These are phyloP conservation scores for Trachurus trachurus DNA, from an alignment of 2,797 vertebrate species.

Conservation along the genomic window DNA sequence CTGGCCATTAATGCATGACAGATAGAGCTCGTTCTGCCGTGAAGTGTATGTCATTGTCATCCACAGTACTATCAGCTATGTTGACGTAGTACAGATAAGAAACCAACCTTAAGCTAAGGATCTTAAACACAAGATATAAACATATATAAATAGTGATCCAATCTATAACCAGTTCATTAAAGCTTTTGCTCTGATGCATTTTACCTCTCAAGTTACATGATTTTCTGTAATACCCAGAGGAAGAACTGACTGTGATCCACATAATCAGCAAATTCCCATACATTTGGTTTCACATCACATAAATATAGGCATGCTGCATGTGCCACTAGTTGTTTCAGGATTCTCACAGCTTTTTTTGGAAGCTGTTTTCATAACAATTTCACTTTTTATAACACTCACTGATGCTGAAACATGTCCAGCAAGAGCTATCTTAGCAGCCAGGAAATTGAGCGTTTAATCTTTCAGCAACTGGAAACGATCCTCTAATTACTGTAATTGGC, in stretches of 20 bases:
- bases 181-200: not conserved
- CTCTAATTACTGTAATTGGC: slow-evolving; percentile 80
- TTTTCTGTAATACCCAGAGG: not conserved
- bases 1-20: slow-evolving; percentile 50
- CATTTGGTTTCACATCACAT: not conserved
- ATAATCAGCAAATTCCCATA: not conserved
- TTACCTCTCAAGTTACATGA: not conserved
- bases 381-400: slow-evolving; percentile 15
- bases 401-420: slow-evolving; percentile 31
- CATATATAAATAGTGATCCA: not conserved
- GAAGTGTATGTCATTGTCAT: slow-evolving; percentile 19
- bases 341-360: slow-evolving; percentile 1
- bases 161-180: not conserved
- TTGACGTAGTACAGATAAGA: not conserved
- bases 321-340: not conserved
- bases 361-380: slow-evolving; percentile 14
- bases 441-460: slow-evolving; percentile 69
- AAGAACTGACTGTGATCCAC: not conserved
- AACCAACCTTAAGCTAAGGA: not conserved
- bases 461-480: slow-evolving; percentile 68
- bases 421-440: slow-evolving; percentile 27
- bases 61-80: not conserved
- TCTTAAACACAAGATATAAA: no score
- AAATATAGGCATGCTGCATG: not conserved
- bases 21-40: slow-evolving; percentile 20